Percentiles rank a stretch among this genome's conserved stretches.
Conservation (phyloP, 2,797 vertebrate species). For the Peromyscus attwateri region DNA sequence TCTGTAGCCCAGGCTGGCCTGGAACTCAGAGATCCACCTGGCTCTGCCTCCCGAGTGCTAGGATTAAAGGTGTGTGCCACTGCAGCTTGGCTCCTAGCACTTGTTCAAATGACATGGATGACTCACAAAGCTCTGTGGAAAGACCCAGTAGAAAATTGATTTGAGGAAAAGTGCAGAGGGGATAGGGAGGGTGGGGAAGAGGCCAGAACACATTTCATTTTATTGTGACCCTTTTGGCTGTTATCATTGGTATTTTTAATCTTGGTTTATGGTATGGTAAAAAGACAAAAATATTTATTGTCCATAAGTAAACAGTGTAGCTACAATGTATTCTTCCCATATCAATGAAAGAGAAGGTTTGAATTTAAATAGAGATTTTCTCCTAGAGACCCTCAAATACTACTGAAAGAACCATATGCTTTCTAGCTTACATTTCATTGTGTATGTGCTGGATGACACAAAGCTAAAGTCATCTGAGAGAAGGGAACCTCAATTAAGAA, state of each 20-base stretch:
- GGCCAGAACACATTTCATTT: neutral
- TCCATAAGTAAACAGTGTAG: neutral
- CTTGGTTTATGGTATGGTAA: constrained; percentile 16
- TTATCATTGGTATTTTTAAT: neutral
- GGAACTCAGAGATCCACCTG: no score
- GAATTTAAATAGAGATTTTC: neutral
- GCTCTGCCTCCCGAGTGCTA: no score
- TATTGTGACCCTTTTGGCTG: neutral
- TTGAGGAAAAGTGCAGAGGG: neutral
- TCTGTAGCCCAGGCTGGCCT: no score
- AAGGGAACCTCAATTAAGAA: neutral
- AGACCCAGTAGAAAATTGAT: constrained; percentile 27
- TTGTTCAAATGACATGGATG: neutral
- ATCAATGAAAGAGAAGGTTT: neutral
- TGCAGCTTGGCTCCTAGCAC: neutral
- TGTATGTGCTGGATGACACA: neutral
- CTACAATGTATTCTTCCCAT: constrained; percentile 35
- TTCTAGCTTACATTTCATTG: constrained; percentile 22
- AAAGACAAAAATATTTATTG: neutral
- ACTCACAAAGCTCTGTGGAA: neutral
- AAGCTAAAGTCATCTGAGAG: neutral
- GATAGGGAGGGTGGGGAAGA: neutral
- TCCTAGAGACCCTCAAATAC: constrained; percentile 19
- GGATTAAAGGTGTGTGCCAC: no score
- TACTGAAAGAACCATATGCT: neutral